Evolutionary conservation across 2,113 vertebrate genomes (phyloP).

Genomic region (Toxostoma redivivum): DNA sequence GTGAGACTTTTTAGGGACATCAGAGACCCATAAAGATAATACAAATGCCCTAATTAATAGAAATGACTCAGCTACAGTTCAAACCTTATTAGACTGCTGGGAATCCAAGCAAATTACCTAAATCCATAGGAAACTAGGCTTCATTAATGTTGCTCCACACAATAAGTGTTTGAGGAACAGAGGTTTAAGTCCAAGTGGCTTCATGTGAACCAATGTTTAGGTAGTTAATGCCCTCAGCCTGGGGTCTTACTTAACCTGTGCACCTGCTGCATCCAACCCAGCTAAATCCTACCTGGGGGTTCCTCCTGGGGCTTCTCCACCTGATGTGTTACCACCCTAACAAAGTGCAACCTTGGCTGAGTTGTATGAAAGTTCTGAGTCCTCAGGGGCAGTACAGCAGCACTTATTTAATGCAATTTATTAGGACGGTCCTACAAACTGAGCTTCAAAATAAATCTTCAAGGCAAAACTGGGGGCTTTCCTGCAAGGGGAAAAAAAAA

Average conservation of each 20-base stretch:
- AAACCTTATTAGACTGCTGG: slow-evolving; percentile 21
- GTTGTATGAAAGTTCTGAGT: fast-evolving
- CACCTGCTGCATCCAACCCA: neutral
- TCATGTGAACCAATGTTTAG: neutral
- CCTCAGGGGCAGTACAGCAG: neutral
- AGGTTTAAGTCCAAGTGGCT: neutral
- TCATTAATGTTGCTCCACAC: neutral
- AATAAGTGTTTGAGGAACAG: neutral
- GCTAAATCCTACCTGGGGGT: neutral
- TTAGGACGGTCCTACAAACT: neutral
- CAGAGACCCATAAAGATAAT: slow-evolving; percentile 50
- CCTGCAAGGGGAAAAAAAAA: neutral
- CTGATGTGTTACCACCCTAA: neutral
- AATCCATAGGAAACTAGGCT: slow-evolving; percentile 35
- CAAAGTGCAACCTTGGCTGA: neutral
- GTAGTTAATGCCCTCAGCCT: neutral
- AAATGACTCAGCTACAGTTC: slow-evolving; percentile 1
- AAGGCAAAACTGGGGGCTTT: neutral
- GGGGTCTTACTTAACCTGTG: neutral
- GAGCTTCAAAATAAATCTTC: neutral
- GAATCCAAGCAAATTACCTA: slow-evolving; percentile 36
- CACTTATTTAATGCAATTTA: neutral
- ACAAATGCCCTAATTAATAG: slow-evolving; percentile 14
- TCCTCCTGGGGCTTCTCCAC: neutral
- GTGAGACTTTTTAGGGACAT: slow-evolving; percentile 18